Conservation (phyloP, 1,140 invertebrate genomes). For the Drosophila ercepeae region DNA sequence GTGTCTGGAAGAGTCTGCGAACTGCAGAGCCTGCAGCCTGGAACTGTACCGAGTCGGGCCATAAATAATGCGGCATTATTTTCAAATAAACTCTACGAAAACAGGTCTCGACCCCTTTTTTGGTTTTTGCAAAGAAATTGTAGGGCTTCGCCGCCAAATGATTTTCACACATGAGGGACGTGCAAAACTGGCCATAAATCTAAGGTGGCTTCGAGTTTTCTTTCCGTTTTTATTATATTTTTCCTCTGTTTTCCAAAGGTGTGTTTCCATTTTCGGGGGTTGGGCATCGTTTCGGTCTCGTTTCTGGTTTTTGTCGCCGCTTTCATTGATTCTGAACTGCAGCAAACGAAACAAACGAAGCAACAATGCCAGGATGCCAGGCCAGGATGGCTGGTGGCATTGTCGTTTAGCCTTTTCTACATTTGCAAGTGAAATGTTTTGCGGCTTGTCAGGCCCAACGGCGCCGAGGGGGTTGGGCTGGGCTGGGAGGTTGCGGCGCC, state of each 20-base stretch:
- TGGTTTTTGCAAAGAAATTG: background rate
- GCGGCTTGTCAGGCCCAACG: constrained; percentile 56
- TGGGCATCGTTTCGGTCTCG: constrained; percentile 7
- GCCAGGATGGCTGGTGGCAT: constrained; percentile 20
- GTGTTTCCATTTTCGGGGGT: constrained; percentile 17
- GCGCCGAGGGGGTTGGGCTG: constrained; percentile 11
- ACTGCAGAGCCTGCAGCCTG: constrained; percentile 28
- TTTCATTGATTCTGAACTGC: constrained; percentile 69
- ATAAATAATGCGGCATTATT: constrained; percentile 80
- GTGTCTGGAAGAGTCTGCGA: constrained; percentile 6
- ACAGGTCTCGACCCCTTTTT: constrained; percentile 11
- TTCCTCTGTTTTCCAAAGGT: constrained; percentile 22
- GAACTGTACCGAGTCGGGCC: constrained; percentile 45
- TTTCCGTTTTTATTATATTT: constrained; percentile 6
- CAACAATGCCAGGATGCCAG: constrained; percentile 35
- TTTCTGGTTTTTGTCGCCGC: constrained; percentile 19
- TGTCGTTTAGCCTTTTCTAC: constrained; percentile 61
- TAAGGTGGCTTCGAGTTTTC: constrained; percentile 20
- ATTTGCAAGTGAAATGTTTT: constrained; percentile 78
- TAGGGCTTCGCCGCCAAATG: constrained; percentile 61
- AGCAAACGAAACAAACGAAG: constrained; percentile 34
- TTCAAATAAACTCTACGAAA: constrained; percentile 75
- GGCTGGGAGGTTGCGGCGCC: background rate
- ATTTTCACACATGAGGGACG: constrained; percentile 80
- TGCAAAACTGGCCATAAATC: constrained; percentile 77